Base-by-base conservation (phyloP, 2,113 vertebrate genomes). In the Nansenia antarctica region DNA sequence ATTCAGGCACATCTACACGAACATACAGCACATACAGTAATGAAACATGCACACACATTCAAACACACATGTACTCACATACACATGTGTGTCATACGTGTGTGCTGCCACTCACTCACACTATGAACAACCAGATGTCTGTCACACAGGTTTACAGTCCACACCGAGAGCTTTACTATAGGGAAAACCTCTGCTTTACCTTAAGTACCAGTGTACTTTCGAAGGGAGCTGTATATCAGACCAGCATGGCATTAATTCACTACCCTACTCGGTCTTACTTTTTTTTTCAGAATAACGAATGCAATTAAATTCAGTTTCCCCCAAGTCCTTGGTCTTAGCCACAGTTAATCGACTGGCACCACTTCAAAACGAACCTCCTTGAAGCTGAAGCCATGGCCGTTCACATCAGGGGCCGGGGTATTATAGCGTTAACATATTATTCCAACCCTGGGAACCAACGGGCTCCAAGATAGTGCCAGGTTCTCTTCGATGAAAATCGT, bases 401-500 rank as follows among this genome's bases (percentile, higher is more conserved):
- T 78, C 39, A 72, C 71, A 70, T 83, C 73, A 81, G 72, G 72
- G 72, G 49, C 66, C 57, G 67, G 55, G 65, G 54, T 62, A 73
- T 78, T 73, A 70, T 78, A 76, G 76, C 58, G 73, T 78, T 83
- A 76, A 78, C 75, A 52, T 76, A 72, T 70, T 83, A 78, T 78
- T 83, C 70, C 64, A 69, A 55, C 42, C 27, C 62, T 67, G 72
- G 69, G 67, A 74, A 79, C 67, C 52, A 62, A 42, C 2, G 37
- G 37, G 76, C 59, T 65, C 31, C 73, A 60, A 47, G 34, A 70
- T 69, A 35, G 52, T 60, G 65, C 54, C 32, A 3, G 60, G 59
- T 67, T 49, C 57, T 78, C 65, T 62, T 52, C 32, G 57, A 60
- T 47, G 67, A 78, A 78, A 82, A 70, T 49, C 62, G 70, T 76